Conservation (phyloP, 2,888 invertebrate genomes). For the Lysandra coridon region DNA sequence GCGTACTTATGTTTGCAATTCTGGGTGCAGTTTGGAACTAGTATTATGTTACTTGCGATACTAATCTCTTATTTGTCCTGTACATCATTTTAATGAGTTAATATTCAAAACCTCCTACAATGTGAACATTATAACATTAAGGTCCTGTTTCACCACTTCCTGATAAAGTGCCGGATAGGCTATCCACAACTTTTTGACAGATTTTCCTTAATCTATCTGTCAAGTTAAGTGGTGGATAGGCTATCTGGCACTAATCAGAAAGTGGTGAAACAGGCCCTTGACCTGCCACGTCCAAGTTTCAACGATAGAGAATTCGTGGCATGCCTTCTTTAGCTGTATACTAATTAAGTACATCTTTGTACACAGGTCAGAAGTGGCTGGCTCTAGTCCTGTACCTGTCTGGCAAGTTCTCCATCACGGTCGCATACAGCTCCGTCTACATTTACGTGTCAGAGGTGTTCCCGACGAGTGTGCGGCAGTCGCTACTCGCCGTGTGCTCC, state of each 20-base stretch:
- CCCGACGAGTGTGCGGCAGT: constrained; percentile 83
- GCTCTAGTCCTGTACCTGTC: constrained; percentile 79
- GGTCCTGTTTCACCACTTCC: too few relatives aligned
- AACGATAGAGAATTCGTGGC: too few relatives aligned
- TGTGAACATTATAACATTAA: too few relatives aligned
- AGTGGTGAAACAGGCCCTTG: too few relatives aligned
- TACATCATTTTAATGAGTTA: neutral
- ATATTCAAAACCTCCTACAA: too few relatives aligned
- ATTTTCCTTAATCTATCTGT: too few relatives aligned
- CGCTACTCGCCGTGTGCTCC: constrained; percentile 82
- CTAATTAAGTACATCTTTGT: neutral
- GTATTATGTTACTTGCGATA: constrained; percentile 21
- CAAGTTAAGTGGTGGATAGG: too few relatives aligned
- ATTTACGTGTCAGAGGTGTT: constrained; percentile 86
- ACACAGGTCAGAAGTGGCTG: constrained; percentile 62
- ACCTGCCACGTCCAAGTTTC: too few relatives aligned
- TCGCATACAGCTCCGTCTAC: constrained; percentile 83
- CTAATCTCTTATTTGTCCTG: neutral
- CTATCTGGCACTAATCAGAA: too few relatives aligned
- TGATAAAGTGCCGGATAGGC: too few relatives aligned
- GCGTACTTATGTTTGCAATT: constrained; percentile 19
- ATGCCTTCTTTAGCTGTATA: neutral
- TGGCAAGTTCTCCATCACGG: constrained; percentile 84
- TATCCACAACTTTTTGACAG: too few relatives aligned
- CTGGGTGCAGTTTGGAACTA: neutral